phyloP scores from a whole-genome alignment of 2,888 invertebrate genomes.

The Pterostichus madidus region DNA sequence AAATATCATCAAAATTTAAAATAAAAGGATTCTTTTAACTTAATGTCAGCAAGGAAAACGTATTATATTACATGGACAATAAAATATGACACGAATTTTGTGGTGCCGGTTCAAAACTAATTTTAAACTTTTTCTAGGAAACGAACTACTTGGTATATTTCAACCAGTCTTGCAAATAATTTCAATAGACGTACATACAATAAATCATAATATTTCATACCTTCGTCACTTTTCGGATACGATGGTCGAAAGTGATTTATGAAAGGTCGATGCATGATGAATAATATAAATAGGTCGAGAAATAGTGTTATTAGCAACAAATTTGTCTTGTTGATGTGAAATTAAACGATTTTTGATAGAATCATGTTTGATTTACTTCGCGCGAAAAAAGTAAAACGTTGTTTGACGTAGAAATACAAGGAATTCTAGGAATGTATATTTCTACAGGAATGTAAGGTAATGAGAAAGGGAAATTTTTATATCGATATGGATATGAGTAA shows the following conservation, averaged over 20 bases:
- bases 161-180: conserved; percentile 5
- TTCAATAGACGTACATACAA: conserved; percentile 28
- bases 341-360: conserved; percentile 32
- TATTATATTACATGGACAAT: conserved; percentile 20
- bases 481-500: not conserved
- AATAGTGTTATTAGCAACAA: conserved; percentile 38
- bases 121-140: conserved; percentile 52
- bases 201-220: conserved; percentile 37
- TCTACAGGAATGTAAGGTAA: conserved; percentile 3
- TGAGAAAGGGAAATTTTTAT: conserved; percentile 9
- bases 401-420: conserved; percentile 3
- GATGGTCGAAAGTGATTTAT: conserved; percentile 38
- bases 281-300: conserved; percentile 42
- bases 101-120: conserved; percentile 29
- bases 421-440: conserved; percentile 24
- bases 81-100: conserved; percentile 46
- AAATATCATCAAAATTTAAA: conserved; percentile 13
- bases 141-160: not conserved
- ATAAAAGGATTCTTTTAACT: not conserved
- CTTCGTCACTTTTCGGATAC: conserved; percentile 24
- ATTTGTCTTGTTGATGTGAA: conserved; percentile 34
- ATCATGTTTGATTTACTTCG: conserved; percentile 22
- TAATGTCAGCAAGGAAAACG: conserved; percentile 28
- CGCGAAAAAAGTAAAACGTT: conserved; percentile 6
- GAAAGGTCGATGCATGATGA: conserved; percentile 27